phyloP scores from a whole-genome alignment of 1,140 invertebrate species.

The Eufriesea mexicana region DNA sequence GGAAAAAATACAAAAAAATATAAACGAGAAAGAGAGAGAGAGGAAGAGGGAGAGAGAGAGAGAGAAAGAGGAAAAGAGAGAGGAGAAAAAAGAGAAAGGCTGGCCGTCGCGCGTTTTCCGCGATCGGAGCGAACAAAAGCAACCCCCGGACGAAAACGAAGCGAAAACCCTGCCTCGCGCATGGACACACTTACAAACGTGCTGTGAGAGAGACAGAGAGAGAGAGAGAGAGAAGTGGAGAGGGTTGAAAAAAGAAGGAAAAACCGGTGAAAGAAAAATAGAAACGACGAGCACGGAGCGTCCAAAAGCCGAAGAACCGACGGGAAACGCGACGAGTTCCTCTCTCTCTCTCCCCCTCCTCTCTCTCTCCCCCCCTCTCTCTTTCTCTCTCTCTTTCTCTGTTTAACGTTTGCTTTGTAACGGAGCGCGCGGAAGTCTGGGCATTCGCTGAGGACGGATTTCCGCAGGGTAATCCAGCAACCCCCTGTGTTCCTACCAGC shows the following conservation, averaged over 20 bases:
- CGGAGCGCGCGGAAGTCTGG: conserved; percentile 49
- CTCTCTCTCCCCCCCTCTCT: background rate
- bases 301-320: conserved; percentile 24
- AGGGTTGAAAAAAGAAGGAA: background rate
- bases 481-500: conserved; percentile 4
- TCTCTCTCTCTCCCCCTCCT: too few species aligned
- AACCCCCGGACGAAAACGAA: background rate
- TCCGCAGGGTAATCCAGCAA: conserved; percentile 60
- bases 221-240: background rate
- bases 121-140: conserved; percentile 25
- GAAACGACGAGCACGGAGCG: background rate
- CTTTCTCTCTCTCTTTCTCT: conserved; percentile 26
- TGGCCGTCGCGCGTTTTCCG: conserved; percentile 5
- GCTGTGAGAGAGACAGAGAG: background rate
- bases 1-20: background rate
- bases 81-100: conserved; percentile 2
- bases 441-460: conserved; percentile 61
- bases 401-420: conserved; percentile 66
- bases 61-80: background rate
- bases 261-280: too few species aligned
- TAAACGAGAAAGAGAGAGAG: too few species aligned
- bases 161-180: background rate
- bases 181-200: too few species aligned
- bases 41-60: too few species aligned
- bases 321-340: background rate